Evolutionary conservation across 2,113 vertebrate species (phyloP).

Genomic region (Brienomyrus brachyistius): DNA sequence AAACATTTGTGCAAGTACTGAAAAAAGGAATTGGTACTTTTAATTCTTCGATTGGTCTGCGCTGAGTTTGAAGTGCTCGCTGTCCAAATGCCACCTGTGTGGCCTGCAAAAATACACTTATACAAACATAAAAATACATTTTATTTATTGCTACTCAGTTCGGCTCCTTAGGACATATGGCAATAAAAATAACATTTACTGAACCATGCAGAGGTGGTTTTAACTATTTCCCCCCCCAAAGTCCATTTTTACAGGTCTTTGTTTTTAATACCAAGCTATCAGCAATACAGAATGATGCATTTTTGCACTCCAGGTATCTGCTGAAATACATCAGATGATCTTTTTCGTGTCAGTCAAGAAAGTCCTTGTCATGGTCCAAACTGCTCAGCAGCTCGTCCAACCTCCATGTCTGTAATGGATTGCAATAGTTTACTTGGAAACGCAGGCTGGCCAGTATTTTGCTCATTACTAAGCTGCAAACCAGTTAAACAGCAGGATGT

Average conservation of each 20-base stretch:
- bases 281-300: conserved; percentile 38
- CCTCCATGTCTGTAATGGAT: neutral
- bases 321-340: neutral
- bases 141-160: neutral
- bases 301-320: conserved; percentile 44
- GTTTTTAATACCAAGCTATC: neutral
- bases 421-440: neutral
- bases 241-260: neutral
- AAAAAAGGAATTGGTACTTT: neutral
- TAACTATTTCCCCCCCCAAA: neutral
- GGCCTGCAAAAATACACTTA: neutral
- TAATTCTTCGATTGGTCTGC: neutral
- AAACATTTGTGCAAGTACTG: neutral
- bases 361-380: neutral
- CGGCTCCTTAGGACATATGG: neutral
- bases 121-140: conserved; percentile 11
- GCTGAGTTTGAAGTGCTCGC: neutral
- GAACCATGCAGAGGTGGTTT: neutral
- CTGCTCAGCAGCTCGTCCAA: neutral
- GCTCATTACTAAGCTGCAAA: neutral
- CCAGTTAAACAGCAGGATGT: neutral
- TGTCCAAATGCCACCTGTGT: neutral
- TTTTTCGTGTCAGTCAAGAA: neutral
- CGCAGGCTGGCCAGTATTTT: neutral
- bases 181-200: conserved; percentile 14